Evolutionary conservation across 2,888 invertebrate species (phyloP).

Genomic region (Eilema sororculum): DNA sequence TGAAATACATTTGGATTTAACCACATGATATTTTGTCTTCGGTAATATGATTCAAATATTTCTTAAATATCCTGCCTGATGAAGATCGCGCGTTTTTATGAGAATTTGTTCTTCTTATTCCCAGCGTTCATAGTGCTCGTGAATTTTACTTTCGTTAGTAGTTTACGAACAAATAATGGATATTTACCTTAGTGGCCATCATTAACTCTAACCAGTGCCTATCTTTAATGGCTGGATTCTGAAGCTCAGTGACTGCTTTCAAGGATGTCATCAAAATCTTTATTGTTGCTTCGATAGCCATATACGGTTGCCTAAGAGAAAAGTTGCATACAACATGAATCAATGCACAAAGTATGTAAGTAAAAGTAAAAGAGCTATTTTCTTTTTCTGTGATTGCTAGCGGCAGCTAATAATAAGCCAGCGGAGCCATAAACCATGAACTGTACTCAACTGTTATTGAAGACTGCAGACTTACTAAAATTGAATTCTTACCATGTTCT

Average conservation of each 20-base stretch:
- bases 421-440: too few relatives aligned
- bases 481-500: conserved; percentile 86
- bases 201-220: conserved; percentile 98
- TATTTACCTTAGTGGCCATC: conserved; percentile 93
- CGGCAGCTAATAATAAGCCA: too few relatives aligned
- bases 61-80: too few relatives aligned
- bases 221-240: conserved; percentile 97
- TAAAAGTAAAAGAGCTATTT: too few relatives aligned
- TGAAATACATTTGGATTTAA: conserved; percentile 53
- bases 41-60: too few relatives aligned
- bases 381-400: too few relatives aligned
- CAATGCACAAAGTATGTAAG: too few relatives aligned
- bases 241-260: conserved; percentile 96
- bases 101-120: too few relatives aligned
- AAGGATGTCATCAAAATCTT: conserved; percentile 97
- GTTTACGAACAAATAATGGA: not conserved
- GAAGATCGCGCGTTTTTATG: too few relatives aligned
- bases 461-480: not conserved
- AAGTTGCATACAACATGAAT: not conserved
- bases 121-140: not conserved
- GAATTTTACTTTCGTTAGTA: not conserved
- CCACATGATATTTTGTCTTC: not conserved
- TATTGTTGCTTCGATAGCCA: conserved; percentile 92
- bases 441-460: too few relatives aligned
- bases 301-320: conserved; percentile 90